These are phyloP conservation scores for Pemphredon lugubris DNA, from an alignment of 2,888 invertebrate genomes.

Conservation along the genomic window DNA sequence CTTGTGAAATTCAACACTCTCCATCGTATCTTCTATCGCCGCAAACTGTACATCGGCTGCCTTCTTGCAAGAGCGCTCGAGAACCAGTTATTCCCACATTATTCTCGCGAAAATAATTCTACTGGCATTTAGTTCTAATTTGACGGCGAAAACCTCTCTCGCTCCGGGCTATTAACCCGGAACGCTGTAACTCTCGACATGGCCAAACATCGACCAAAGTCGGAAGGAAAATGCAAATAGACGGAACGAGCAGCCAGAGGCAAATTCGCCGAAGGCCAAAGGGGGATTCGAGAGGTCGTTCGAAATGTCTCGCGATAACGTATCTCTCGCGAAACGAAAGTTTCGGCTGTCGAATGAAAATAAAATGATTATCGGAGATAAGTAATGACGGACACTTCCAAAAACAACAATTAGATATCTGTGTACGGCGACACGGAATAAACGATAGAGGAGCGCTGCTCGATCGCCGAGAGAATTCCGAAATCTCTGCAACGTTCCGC, in stretches of 20 bases:
- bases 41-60: not conserved
- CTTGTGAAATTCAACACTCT: conserved; percentile 29
- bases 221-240: not conserved
- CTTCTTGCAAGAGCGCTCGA: not conserved
- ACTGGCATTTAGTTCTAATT: not conserved
- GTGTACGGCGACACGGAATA: no score
- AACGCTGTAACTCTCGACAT: not conserved
- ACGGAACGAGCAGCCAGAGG: not conserved
- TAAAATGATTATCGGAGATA: not conserved
- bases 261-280: not conserved
- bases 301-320: not conserved
- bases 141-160: no score
- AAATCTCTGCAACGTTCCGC: conserved; percentile 14
- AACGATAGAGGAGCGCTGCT: not conserved
- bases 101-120: not conserved
- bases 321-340: not conserved
- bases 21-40: not conserved
- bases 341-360: not conserved
- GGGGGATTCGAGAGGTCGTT: not conserved
- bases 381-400: no score
- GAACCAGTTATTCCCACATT: not conserved
- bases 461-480: conserved; percentile 12
- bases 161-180: not conserved
- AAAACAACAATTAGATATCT: no score
- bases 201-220: not conserved